Evolutionary conservation across 2,888 invertebrate species (phyloP).

Genomic region (Thelaira solivaga): DNA sequence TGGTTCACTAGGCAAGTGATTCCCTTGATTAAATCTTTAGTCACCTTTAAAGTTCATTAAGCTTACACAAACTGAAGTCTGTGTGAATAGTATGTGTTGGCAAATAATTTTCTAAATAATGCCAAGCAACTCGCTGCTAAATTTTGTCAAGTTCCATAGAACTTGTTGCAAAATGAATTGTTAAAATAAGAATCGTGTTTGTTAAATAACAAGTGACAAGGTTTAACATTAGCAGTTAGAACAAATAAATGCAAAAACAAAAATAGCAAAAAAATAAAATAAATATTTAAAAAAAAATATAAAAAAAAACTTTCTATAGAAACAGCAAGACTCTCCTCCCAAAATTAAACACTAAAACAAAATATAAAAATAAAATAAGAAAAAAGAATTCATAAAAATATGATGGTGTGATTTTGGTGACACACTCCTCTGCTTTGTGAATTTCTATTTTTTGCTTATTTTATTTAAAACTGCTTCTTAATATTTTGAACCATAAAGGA

Average conservation of each 20-base stretch:
- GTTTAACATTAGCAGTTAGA: slow-evolving; percentile 19
- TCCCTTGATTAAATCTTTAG: neutral
- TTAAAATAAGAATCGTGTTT: slow-evolving; percentile 46
- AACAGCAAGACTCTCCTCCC: slow-evolving; percentile 50
- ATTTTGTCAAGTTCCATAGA: neutral
- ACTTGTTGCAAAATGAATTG: slow-evolving; percentile 46
- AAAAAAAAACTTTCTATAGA: slow-evolving; percentile 1
- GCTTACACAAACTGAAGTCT: neutral
- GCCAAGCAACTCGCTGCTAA: neutral
- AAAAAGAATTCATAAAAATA: slow-evolving; percentile 10
- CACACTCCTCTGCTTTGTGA: slow-evolving; percentile 38
- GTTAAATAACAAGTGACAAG: slow-evolving; percentile 39
- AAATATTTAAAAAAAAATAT: too few species aligned
- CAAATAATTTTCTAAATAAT: slow-evolving; percentile 42
- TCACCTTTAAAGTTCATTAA: slow-evolving; percentile 35
- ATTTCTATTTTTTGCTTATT: neutral
- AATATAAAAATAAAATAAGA: neutral
- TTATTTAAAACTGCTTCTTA: neutral
- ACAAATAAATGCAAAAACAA: neutral
- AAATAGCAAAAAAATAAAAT: slow-evolving; percentile 32
- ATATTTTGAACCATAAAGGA: neutral
- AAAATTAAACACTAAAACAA: slow-evolving; percentile 13
- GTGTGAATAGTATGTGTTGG: neutral
- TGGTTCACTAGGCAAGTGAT: too few species aligned
- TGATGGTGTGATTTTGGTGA: slow-evolving; percentile 35